These are phyloP conservation scores for Tachuris rubrigastra DNA, from an alignment of 2,113 vertebrate species.

Conservation along the genomic window DNA sequence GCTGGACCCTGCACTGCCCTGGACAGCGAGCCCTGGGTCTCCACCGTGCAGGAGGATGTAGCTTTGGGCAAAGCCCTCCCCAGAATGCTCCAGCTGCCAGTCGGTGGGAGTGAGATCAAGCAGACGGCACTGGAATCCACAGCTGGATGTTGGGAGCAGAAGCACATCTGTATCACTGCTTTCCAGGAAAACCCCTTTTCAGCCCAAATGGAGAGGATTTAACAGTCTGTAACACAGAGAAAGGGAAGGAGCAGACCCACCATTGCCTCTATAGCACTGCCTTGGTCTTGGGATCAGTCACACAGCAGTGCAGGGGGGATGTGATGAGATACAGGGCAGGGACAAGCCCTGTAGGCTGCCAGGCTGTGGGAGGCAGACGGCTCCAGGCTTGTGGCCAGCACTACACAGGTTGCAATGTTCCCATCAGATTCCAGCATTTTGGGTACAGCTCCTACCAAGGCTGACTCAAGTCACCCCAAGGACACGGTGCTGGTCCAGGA, in stretches of 20 bases:
- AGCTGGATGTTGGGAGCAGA: neutral
- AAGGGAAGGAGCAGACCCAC: neutral
- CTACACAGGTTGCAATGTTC: neutral
- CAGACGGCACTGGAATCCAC: neutral
- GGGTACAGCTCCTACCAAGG: neutral
- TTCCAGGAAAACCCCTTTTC: neutral
- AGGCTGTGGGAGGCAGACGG: neutral
- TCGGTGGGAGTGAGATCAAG: neutral
- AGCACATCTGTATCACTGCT: neutral
- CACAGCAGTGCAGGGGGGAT: fast-evolving
- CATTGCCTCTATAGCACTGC: neutral
- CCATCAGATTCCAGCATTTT: neutral
- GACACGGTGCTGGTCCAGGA: neutral
- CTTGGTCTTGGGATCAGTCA: neutral
- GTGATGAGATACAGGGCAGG: neutral
- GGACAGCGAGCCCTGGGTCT: neutral
- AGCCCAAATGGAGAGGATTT: neutral
- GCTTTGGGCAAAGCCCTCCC: neutral
- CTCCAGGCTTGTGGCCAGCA: neutral
- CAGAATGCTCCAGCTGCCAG: neutral
- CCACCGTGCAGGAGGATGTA: neutral
- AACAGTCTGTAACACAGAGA: neutral
- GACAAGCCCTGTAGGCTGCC: neutral
- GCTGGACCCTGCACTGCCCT: neutral
- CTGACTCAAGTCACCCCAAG: neutral